Conservation (phyloP, 1,140 invertebrate species). For the Battus philenor region DNA sequence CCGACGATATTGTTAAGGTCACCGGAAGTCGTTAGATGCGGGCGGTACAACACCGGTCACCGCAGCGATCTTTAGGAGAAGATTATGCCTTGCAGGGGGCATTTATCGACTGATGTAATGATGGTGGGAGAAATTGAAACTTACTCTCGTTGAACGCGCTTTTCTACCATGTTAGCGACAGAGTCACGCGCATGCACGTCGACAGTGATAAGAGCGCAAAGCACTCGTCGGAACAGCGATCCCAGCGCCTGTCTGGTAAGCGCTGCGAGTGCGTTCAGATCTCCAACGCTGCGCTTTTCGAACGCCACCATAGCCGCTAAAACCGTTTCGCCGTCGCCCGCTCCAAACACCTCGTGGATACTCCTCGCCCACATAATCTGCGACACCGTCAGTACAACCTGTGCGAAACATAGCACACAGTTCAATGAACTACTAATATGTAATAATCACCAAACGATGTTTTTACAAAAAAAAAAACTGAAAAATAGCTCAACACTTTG, state of each 20-base stretch:
- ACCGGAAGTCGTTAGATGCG: too few relatives aligned
- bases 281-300: constrained; percentile 82
- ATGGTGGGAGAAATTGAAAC: too few relatives aligned
- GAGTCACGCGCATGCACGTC: constrained; percentile 93
- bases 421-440: too few relatives aligned
- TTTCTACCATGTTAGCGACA: constrained; percentile 83
- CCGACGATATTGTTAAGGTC: too few relatives aligned
- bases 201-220: constrained; percentile 90
- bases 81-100: too few relatives aligned
- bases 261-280: constrained; percentile 86
- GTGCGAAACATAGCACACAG: too few relatives aligned
- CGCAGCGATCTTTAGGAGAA: too few relatives aligned
- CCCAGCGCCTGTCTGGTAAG: constrained; percentile 84
- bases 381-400: constrained; percentile 85
- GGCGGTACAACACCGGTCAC: too few relatives aligned
- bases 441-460: too few relatives aligned
- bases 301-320: constrained; percentile 79
- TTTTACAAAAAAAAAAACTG: too few relatives aligned
- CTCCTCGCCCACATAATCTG: constrained; percentile 91
- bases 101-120: too few relatives aligned
- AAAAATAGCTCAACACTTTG: too few relatives aligned
- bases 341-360: constrained; percentile 84
- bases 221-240: constrained; percentile 82
- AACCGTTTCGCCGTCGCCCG: constrained; percentile 46
- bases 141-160: constrained; percentile 79